Conservation (phyloP, 1,140 invertebrate species). For the Rhyacophila brunnea region DNA sequence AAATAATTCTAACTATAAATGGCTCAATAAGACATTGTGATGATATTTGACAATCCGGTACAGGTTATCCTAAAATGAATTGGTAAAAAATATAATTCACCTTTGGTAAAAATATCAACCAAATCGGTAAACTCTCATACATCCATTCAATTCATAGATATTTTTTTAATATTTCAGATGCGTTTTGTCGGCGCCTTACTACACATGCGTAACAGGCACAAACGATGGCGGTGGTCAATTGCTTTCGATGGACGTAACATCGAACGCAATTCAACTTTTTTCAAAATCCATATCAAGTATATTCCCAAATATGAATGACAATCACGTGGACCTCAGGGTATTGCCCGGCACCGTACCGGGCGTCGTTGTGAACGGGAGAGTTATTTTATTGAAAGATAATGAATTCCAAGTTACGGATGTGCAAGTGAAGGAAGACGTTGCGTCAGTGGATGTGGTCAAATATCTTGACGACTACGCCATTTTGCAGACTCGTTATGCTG, state of each 20-base stretch:
- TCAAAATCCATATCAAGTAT: slow-evolving; percentile 45
- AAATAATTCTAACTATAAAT: too few species aligned
- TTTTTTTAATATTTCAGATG: slow-evolving; percentile 55
- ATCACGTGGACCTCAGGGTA: slow-evolving; percentile 21
- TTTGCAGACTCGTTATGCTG: slow-evolving; percentile 43
- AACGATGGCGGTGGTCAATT: slow-evolving; percentile 44
- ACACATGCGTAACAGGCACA: slow-evolving; percentile 59
- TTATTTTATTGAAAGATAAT: slow-evolving; percentile 45
- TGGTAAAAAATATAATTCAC: too few species aligned
- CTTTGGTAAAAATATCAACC: too few species aligned
- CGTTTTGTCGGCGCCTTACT: slow-evolving; percentile 61
- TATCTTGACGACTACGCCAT: slow-evolving; percentile 39
- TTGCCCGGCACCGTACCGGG: slow-evolving; percentile 41
- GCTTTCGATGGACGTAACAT: slow-evolving; percentile 53
- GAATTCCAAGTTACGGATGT: slow-evolving; percentile 40
- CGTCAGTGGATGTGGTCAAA: slow-evolving; percentile 42
- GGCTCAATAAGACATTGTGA: too few species aligned
- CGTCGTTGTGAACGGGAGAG: slow-evolving; percentile 42
- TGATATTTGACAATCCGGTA: too few species aligned
- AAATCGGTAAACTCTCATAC: too few species aligned
- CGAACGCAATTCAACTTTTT: slow-evolving; percentile 45
- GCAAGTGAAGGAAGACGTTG: slow-evolving; percentile 37
- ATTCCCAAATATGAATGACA: slow-evolving; percentile 33
- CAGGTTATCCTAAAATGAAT: too few species aligned
- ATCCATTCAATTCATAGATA: too few species aligned